Evolutionary conservation across 2,888 invertebrate genomes (phyloP).

Genomic region (Cosmopolites sordidus): DNA sequence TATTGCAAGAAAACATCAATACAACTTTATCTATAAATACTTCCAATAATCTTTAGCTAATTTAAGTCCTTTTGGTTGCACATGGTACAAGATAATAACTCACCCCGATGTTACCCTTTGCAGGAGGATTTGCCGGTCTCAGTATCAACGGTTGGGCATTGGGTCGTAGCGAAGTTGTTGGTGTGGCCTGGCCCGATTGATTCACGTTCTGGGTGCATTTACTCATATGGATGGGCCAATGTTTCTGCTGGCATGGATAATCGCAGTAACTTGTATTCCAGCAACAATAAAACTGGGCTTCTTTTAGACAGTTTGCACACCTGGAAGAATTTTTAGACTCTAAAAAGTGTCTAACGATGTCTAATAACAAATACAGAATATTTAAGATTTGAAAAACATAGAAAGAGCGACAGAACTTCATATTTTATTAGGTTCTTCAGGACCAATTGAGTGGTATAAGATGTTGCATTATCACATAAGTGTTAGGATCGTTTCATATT

Average conservation of each 20-base stretch:
- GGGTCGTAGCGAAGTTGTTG: constrained; percentile 23
- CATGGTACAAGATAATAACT: constrained; percentile 29
- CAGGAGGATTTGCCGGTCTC: constrained; percentile 32
- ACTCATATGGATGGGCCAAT: constrained; percentile 75
- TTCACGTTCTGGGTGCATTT: constrained; percentile 52
- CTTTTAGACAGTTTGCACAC: constrained; percentile 82
- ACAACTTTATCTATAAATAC: too few species aligned
- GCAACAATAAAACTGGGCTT: constrained; percentile 90
- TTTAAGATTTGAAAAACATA: too few species aligned
- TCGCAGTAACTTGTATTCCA: constrained; percentile 96
- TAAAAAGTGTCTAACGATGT: too few species aligned
- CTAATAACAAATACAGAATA: too few species aligned
- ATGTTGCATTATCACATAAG: too few species aligned
- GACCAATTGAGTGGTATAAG: too few species aligned
- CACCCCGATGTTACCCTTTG: constrained; percentile 34
- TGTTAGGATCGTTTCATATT: too few species aligned
- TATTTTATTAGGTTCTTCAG: too few species aligned
- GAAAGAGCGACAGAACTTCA: too few species aligned
- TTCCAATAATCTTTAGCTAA: too few species aligned
- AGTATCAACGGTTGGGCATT: constrained; percentile 33
- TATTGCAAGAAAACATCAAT: too few species aligned
- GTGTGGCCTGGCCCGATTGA: constrained; percentile 18
- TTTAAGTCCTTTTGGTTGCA: constrained; percentile 1
- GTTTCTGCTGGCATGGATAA: constrained; percentile 79
- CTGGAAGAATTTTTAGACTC: too few species aligned